Evolutionary conservation across 1,140 invertebrate species (phyloP), one percentile per base, ranked within the genome.

Genomic region (Oscheius sp.): DNA sequence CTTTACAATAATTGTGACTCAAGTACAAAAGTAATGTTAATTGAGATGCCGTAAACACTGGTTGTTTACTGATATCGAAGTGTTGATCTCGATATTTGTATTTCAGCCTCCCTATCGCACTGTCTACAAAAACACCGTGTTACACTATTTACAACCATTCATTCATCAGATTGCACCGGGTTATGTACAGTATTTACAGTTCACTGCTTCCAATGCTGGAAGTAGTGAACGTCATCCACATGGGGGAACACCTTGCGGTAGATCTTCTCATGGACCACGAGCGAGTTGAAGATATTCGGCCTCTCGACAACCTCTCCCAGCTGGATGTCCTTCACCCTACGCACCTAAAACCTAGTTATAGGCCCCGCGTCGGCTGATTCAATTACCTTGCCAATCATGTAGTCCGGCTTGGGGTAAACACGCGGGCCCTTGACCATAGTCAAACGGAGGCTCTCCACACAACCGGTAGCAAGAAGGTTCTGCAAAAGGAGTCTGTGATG

Each of bases 171-270:
- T 63, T 63, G 32, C 61, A 63, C 36, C 61, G 61, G 35, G 15
- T 20, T 36, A 36, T 63, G 32, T 63, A 63, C 61, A 63, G 31
- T 15, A 42, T 36, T 32, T 63, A 36, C 32, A 63, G 35, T 63
- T 63, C 49, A 55, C 49, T 55, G 36, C 20, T 63, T 13, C 61
- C 61, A 63, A n/a, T 63, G 61, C 1, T 63, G 61, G 61, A 63
- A 63, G 29, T 36, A 63, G 35, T 63, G 32, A 26, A 63, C 26
- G 1, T 63, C 61, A 26, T 63, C 61, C 10, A 63, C 61, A 26
- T 63, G 36, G 61, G 61, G 61, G 61, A 63, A 63, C 15, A 68
- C 66, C 46, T 68, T 62, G 23, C 63, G 64, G 28, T 58, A 68
- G 20, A 68, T 31, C 10, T 23, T 29, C 46, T 68, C 66, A 49